Base-by-base conservation (phyloP, 1,140 invertebrate genomes). In the Drosophila tristis region DNA sequence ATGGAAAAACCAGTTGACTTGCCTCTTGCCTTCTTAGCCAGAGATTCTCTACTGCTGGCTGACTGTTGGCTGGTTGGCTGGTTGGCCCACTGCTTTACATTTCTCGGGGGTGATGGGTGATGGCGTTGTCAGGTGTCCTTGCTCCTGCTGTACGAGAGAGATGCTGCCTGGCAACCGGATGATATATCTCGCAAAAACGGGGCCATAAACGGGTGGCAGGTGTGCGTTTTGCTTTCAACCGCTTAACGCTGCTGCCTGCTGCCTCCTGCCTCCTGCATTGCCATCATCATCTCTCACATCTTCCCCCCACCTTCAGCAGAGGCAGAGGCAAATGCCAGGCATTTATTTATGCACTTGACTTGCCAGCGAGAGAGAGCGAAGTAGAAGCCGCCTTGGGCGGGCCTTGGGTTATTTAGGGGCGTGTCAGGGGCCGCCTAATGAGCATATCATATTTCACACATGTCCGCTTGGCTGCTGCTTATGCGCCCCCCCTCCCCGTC, bases 281-380 rank as follows among this genome's bases (percentile, higher is more conserved):
- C 35, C 68, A 78, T 67, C 74, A 80, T 81, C 78, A 68, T 75
- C 59, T 51, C 76, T 62, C 60, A 67, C 80, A 68, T 70, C 74
- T 39, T 39, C 0, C 35, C 35, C 35, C 35, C 60, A 64, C 77
- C 65, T 63, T 74, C 42, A 16, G n/a, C 31, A 56, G 54, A 62
- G 56, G 29, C 47, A 49, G 53, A 47, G 49, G 60, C 53, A 51
- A 23, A 44, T 43, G 73, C 62, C 56, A 72, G 67, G 45, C 81
- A 65, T 80, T 85, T 85, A 85, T 85, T 85, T 86, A 85, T 87
- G 81, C 81, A 85, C 81, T 87, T 87, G 81, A 87, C 82, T 85
- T 86, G 45, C 66, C 56, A 51, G 49, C 29, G 26, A 29, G 31
- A 35, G 31, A 9, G 29, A 31, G 31, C 9, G 31, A 9, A 35